Conservation (phyloP, 2,888 invertebrate species). For the Pharmacophagus antenor region DNA sequence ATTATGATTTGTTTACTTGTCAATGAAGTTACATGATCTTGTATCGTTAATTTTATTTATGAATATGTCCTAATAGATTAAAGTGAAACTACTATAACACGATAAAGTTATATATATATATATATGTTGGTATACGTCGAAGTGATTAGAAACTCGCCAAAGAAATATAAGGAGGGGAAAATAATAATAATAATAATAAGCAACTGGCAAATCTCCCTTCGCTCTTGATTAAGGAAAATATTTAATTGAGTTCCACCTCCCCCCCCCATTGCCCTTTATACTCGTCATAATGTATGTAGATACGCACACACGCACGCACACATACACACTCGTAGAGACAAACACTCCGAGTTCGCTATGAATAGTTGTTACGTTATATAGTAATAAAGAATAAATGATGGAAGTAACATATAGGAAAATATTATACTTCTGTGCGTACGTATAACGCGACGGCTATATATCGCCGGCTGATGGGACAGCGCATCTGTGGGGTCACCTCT, state of each 20-base stretch:
- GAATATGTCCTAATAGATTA: too few relatives aligned
- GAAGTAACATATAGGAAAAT: slow-evolving; percentile 79
- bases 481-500: slow-evolving; percentile 44
- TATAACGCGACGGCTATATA: slow-evolving; percentile 70
- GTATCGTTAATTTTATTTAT: too few relatives aligned
- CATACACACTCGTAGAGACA: slow-evolving; percentile 45
- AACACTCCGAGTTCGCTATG: slow-evolving; percentile 54
- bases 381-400: slow-evolving; percentile 81
- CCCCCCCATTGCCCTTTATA: slow-evolving; percentile 36
- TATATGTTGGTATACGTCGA: not conserved
- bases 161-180: slow-evolving; percentile 29
- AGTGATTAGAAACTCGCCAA: slow-evolving; percentile 11
- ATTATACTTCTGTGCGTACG: slow-evolving; percentile 78
- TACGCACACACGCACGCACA: slow-evolving; percentile 34
- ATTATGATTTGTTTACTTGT: too few relatives aligned
- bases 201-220: slow-evolving; percentile 36
- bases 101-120: too few relatives aligned
- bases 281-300: slow-evolving; percentile 26
- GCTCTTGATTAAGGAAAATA: slow-evolving; percentile 67
- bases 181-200: slow-evolving; percentile 39
- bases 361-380: slow-evolving; percentile 71
- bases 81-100: too few relatives aligned
- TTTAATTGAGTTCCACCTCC: slow-evolving; percentile 68
- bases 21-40: too few relatives aligned
- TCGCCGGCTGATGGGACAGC: slow-evolving; percentile 41